Percentiles rank a stretch among this genome's conserved stretches.
Conservation (phyloP, 2,888 invertebrate genomes). For the Seladonia tumulorum region DNA sequence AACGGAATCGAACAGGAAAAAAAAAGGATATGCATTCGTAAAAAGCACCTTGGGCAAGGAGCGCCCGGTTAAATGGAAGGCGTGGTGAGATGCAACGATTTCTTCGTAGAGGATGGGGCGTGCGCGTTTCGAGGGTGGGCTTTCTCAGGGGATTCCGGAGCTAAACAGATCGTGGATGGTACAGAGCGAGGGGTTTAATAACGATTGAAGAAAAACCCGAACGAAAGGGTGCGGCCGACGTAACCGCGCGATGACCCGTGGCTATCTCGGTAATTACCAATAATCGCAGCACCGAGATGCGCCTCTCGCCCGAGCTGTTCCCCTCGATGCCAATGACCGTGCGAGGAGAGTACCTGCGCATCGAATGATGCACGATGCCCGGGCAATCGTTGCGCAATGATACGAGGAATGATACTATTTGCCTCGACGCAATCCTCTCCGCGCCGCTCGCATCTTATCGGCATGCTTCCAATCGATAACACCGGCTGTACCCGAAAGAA, state of each 20-base stretch:
- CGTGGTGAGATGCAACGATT: constrained; percentile 59
- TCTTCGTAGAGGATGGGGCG: constrained; percentile 48
- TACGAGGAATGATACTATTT: constrained; percentile 19
- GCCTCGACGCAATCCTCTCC: background rate
- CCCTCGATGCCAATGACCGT: constrained; percentile 39
- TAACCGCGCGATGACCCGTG: constrained; percentile 36
- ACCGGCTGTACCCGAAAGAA: background rate
- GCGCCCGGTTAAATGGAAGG: constrained; percentile 53
- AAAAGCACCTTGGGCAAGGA: constrained; percentile 41
- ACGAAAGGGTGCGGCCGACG: constrained; percentile 34
- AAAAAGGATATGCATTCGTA: constrained; percentile 10
- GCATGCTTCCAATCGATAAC: background rate
- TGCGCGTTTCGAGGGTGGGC: constrained; percentile 57
- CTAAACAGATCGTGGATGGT: constrained; percentile 30
- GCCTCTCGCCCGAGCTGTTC: background rate
- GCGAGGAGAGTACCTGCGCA: background rate
- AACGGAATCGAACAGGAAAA: too few species aligned
- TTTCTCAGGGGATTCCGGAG: background rate
- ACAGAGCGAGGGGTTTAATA: constrained; percentile 25
- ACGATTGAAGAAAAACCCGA: constrained; percentile 10
- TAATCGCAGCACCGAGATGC: constrained; percentile 31
- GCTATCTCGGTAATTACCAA: constrained; percentile 49
- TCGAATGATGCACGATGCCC: constrained; percentile 21
- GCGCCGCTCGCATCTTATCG: background rate
- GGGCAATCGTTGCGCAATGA: constrained; percentile 11